Evolutionary conservation across 2,888 invertebrate genomes (phyloP), one percentile per base, ranked within the genome.

Genomic region (Drosophila maculinotata): DNA sequence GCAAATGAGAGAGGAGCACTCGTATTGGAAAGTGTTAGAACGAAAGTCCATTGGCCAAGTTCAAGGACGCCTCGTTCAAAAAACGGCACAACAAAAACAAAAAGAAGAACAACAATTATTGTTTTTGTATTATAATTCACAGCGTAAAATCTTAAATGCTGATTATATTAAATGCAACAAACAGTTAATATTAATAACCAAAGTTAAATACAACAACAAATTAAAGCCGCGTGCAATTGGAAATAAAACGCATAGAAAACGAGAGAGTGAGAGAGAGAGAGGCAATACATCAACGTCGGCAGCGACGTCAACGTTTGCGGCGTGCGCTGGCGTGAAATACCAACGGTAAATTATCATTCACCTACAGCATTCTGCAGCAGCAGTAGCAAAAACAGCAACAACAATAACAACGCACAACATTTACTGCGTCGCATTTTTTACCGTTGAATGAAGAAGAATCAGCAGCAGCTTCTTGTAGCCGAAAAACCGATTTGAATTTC

Each of bases 391-490:
- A 59, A 3, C 44, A 64, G 59, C 17, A 69, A 39, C 28, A 71
- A 59, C 26, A 66, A 62, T 35, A 66, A 51, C 26, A 68, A 38
- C 38, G 15, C 49, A 56, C 53, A 60, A 36, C 25, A 64, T 65
- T 65, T 79, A 85, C 79, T 87, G 79, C 82, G 82, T 39, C 82
- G 87, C 87, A 87, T 63, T 66, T 65, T 75, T 87, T 79, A 73
- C 81, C 84, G 78, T 84, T 78, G 63, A 51, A 84, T 78, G 63
- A 51, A 84, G 45, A 31, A 45, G 6, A n/a, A 60, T 45, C 54
- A 26, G 54, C 60, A 45, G 47, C 59, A 14, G 35, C 60, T 59
- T 69, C 70, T 74, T 71, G 62, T 56, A 52, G 56, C 31, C 62
- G 51, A 65, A 64, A 60, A 62, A 58, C 53, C 58, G 60, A 62